Base-by-base conservation (phyloP, 2,797 vertebrate species). In the Neopelma chrysocephalum region DNA sequence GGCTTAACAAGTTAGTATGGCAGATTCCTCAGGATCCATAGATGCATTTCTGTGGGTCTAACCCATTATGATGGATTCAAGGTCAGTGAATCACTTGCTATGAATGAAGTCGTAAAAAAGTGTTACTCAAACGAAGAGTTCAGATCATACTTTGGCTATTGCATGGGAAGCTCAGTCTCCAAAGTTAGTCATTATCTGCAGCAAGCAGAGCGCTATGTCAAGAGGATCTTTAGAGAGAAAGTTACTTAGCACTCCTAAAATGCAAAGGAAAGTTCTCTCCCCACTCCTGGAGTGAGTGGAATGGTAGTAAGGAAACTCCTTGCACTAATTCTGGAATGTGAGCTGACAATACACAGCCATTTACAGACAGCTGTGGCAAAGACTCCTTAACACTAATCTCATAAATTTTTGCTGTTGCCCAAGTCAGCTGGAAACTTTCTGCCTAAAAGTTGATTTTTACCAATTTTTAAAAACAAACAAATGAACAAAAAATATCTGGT, bases 391-490 rank as follows among this genome's bases (percentile, higher is more conserved):
- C 26, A 64, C 5, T 32, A 61, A 25, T 54, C 53, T 86, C 76
- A 85, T 73, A 50, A 82, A 56, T 58, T 86, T 86, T 78, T 94
- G 36, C n/a, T 69, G 26, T 65, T 93, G 27, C 13, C 27, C 29
- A 76, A 91, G 34, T 81, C 58, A 89, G 23, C 38, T 79, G 79
- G 50, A 95, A 87, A 81, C 90, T 72, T 94, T 89, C 79, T 86
- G 31, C 27, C 43, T 75, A 22, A 68, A 75, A 86, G 57, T 23
- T 89, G 45, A 71, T 58, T 82, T 96, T 95, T 60, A 54, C 8
- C 14, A 26, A 25, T 69, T 25, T 73, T 91, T 75, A 71, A 84
- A 91, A 94, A 66, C 22, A 89, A 91, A 62, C 2, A 70, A 87
- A 93, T 42, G 21, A 91, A 62, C 9, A 38, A 69, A 72, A 60